Percentiles rank a stretch among this genome's conserved stretches.
These are phyloP conservation scores for Turdus rufiventris DNA, from an alignment of 2,113 vertebrate species.

Conservation along the genomic window DNA sequence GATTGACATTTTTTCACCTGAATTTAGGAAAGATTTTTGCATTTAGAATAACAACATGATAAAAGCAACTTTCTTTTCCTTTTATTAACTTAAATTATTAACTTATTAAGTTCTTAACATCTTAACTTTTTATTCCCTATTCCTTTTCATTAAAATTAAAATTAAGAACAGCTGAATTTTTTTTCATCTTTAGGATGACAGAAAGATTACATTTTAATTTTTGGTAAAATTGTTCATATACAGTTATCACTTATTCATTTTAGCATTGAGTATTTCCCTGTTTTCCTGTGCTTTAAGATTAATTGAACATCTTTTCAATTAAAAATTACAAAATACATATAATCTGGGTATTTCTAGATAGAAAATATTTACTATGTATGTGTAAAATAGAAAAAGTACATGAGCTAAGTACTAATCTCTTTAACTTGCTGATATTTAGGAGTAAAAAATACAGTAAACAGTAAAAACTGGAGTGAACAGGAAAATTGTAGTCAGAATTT, in stretches of 20 bases:
- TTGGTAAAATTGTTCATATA: not conserved
- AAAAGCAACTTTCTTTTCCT: not conserved
- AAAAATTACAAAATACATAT: not conserved
- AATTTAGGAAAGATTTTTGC: not conserved
- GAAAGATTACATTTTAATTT: not conserved
- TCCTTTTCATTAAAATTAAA: not conserved
- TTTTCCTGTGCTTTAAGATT: not conserved
- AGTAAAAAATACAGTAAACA: not conserved
- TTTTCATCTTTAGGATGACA: not conserved
- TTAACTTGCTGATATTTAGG: not conserved
- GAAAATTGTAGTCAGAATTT: not conserved
- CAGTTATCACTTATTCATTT: not conserved
- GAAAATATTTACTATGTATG: not conserved
- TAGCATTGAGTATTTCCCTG: not conserved
- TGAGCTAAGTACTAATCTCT: not conserved
- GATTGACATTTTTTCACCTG: not conserved
- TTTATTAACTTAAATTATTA: not conserved
- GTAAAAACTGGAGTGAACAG: not conserved
- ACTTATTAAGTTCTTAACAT: not conserved
- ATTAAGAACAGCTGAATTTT: not conserved
- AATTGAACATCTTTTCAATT: not conserved
- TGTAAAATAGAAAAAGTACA: not conserved
- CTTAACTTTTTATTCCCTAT: not conserved
- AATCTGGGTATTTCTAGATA: not conserved
- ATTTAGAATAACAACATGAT: not conserved